phyloP scores from a whole-genome alignment of 2,113 vertebrate species.

The Trichechus manatus region DNA sequence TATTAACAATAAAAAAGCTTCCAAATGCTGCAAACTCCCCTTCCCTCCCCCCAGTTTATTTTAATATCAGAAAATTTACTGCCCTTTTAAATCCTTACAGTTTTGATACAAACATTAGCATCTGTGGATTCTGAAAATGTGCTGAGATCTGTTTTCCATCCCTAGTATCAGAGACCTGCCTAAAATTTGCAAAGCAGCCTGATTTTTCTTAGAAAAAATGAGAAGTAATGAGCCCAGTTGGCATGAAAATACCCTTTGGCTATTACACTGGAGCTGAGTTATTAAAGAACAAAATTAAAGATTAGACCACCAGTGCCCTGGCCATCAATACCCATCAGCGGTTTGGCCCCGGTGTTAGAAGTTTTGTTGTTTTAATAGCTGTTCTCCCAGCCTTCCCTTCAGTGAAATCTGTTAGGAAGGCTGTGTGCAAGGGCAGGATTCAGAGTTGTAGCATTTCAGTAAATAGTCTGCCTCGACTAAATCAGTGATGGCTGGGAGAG shows the following conservation, averaged over 20 bases:
- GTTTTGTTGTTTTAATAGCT: background rate
- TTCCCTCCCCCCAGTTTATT: background rate
- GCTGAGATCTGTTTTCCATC: background rate
- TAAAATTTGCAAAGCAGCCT: conserved; percentile 32
- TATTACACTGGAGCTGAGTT: background rate
- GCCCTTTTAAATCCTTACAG: background rate
- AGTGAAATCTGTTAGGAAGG: background rate
- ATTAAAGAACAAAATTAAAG: conserved; percentile 30
- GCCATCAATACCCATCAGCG: background rate
- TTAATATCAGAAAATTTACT: background rate
- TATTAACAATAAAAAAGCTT: background rate
- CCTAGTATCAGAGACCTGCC: background rate
- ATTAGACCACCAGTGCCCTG: background rate
- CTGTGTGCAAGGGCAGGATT: background rate
- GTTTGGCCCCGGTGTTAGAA: background rate
- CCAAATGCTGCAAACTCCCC: background rate
- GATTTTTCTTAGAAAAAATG: conserved; percentile 40
- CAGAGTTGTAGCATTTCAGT: background rate
- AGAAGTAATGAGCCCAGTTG: background rate
- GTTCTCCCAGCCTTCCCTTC: background rate
- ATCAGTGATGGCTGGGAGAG: background rate
- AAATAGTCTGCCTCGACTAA: background rate
- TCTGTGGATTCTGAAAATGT: background rate
- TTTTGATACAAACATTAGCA: background rate
- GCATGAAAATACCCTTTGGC: background rate